phyloP scores from a whole-genome alignment of 2,113 vertebrate species.

The Tamias sibiricus region DNA sequence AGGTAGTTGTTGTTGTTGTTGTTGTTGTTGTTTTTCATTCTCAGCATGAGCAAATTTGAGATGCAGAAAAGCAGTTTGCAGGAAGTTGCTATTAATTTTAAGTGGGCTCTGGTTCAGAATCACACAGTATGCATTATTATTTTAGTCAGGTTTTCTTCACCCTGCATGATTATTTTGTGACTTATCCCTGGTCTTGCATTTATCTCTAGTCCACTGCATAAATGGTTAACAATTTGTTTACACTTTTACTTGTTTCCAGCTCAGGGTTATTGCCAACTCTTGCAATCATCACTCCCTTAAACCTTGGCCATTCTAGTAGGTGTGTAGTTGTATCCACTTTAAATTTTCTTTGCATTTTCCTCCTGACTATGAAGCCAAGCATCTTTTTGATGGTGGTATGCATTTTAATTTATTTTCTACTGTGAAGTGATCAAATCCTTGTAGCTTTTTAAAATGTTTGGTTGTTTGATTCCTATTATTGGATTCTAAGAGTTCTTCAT shows the following conservation, averaged over 20 bases:
- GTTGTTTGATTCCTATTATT: background rate
- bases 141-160: too few species aligned
- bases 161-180: too few species aligned
- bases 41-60: too few species aligned
- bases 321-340: background rate
- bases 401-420: background rate
- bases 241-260: background rate
- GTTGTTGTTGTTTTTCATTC: too few species aligned
- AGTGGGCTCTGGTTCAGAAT: too few species aligned
- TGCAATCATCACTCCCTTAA: background rate
- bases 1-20: too few species aligned
- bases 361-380: background rate
- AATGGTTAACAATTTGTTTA: background rate
- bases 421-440: too few species aligned
- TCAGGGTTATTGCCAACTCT: background rate
- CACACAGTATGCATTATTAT: too few species aligned
- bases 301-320: background rate
- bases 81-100: too few species aligned
- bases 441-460: background rate
- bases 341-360: background rate
- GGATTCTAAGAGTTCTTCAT: background rate
- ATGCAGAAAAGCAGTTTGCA: too few species aligned
- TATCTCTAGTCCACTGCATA: too few species aligned
- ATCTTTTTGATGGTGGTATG: background rate
- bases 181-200: too few species aligned